Conservation (phyloP, 2,888 invertebrate species). For the Temnothorax unifasciatus region DNA sequence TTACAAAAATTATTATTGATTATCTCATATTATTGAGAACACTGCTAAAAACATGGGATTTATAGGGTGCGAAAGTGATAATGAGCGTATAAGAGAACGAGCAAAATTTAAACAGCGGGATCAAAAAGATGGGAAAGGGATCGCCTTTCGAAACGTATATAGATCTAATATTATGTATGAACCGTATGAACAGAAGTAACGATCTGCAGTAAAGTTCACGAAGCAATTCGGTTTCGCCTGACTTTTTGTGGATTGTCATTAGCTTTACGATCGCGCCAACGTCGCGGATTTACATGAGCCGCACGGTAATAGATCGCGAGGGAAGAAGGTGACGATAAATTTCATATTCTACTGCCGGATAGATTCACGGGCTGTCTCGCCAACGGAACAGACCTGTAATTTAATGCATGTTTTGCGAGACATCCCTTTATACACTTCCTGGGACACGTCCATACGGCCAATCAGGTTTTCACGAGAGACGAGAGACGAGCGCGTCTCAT, state of each 20-base stretch:
- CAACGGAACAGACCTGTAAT: constrained; percentile 68
- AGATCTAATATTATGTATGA: background rate
- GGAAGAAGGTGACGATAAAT: constrained; percentile 79
- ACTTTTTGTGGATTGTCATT: constrained; percentile 74
- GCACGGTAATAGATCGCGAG: constrained; percentile 74
- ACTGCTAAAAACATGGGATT: background rate
- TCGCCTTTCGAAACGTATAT: constrained; percentile 3
- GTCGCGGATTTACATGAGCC: constrained; percentile 78
- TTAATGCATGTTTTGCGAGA: constrained; percentile 78
- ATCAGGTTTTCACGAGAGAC: constrained; percentile 69
- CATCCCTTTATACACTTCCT: constrained; percentile 70
- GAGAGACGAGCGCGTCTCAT: constrained; percentile 70
- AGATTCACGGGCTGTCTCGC: constrained; percentile 60
- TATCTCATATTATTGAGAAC: background rate
- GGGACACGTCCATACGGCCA: constrained; percentile 56
- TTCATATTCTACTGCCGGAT: constrained; percentile 80
- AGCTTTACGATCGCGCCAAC: constrained; percentile 79
- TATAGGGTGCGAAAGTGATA: background rate
- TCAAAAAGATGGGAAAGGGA: constrained; percentile 43
- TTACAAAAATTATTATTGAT: background rate
- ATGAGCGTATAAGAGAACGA: background rate
- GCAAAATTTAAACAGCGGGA: constrained; percentile 28
- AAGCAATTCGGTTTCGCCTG: constrained; percentile 24
- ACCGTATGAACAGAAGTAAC: background rate
- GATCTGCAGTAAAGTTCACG: constrained; percentile 48